These are phyloP conservation scores for Polydrusus cervinus DNA, from an alignment of 2,888 invertebrate genomes.

Conservation along the genomic window DNA sequence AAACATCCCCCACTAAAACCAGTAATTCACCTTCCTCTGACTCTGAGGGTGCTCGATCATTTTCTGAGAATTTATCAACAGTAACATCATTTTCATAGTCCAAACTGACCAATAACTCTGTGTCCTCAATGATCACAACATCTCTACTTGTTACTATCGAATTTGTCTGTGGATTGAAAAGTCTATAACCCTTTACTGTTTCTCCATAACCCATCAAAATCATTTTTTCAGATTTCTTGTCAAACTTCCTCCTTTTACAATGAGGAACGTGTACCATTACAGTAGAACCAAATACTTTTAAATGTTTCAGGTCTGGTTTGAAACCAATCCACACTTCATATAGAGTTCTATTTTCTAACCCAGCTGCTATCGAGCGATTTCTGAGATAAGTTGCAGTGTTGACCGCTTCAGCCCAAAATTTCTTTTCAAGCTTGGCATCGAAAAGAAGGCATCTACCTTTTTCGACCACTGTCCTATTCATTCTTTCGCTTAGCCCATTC, in stretches of 20 bases:
- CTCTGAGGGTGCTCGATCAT: no score
- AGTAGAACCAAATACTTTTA: no score
- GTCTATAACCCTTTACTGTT: constrained; percentile 56
- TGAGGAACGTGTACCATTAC: neutral
- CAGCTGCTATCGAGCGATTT: constrained; percentile 52
- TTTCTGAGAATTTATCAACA: no score
- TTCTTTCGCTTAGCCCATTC: constrained; percentile 3
- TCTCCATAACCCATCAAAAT: no score
- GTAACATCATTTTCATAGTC: neutral
- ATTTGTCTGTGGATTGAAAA: constrained; percentile 52
- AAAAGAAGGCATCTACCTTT: constrained; percentile 2
- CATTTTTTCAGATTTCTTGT: neutral
- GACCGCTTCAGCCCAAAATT: constrained; percentile 53
- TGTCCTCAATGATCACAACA: constrained; percentile 41
- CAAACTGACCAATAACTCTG: neutral
- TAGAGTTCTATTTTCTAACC: constrained; percentile 30
- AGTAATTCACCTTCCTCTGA: no score
- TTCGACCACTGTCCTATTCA: constrained; percentile 4
- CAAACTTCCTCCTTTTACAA: neutral
- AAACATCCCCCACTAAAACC: no score
- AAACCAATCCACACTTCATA: constrained; percentile 47
- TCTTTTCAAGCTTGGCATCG: neutral
- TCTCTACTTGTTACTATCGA: constrained; percentile 56
- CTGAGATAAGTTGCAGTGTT: constrained; percentile 58
- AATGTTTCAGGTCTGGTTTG: no score